A percentile compares a stretch with the other conserved stretches of the same genome.
Conservation (phyloP, 2,888 invertebrate genomes). For the Catocala nupta region DNA sequence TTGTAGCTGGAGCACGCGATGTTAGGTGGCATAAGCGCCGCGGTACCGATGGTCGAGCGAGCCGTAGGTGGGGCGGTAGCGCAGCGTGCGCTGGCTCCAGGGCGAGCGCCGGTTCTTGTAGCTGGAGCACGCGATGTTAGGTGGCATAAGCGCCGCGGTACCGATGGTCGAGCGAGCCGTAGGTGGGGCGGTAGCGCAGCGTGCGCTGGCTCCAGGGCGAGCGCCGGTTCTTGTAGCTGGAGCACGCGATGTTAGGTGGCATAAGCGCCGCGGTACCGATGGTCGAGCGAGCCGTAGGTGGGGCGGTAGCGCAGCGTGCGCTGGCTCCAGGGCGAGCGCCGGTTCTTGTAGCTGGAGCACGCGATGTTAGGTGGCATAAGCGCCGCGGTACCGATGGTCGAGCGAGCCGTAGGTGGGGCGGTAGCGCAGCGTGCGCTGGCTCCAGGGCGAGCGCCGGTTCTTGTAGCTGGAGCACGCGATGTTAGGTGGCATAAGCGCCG, state of each 20-base stretch:
- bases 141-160: conserved; percentile 72
- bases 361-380: conserved; percentile 84
- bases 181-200: conserved; percentile 75
- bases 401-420: conserved; percentile 79
- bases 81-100: conserved; percentile 79
- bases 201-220: conserved; percentile 82
- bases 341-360: conserved; percentile 92
- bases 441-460: conserved; percentile 86
- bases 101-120: conserved; percentile 89
- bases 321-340: conserved; percentile 81
- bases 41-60: conserved; percentile 79
- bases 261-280: conserved; percentile 73
- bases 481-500: conserved; percentile 67
- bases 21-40: conserved; percentile 67
- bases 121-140: conserved; percentile 90
- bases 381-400: conserved; percentile 75
- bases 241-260: conserved; percentile 88
- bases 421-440: conserved; percentile 77
- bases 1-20: conserved; percentile 93
- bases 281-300: conserved; percentile 79
- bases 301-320: conserved; percentile 77
- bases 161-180: conserved; percentile 79
- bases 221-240: conserved; percentile 91
- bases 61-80: conserved; percentile 78
- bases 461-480: conserved; percentile 93